Evolutionary conservation across 2,797 vertebrate genomes (phyloP), one percentile per base, ranked within the genome.

Genomic region (Amazona finschi): DNA sequence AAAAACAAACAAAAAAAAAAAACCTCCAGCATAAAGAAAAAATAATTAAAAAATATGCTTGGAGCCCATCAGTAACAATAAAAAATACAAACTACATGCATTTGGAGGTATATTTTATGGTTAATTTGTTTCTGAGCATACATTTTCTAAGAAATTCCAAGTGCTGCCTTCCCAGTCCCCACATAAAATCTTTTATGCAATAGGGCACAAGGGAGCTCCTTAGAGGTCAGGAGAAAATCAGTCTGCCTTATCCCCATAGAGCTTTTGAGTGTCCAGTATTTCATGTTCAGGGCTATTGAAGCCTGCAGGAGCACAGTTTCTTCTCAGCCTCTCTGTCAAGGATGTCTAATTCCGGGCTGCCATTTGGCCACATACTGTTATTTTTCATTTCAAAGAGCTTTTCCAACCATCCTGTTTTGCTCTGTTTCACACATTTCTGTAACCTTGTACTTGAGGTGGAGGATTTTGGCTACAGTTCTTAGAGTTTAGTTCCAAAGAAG

Each of bases 371-470:
- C 62, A 72, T 62, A 46, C 15, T 49, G 30, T 31, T 87, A n/a
- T 41, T 95, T 85, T 86, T 94, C 25, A 60, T 82, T 93, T 74
- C 67, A 36, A 79, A 92, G 49, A 64, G 19, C 46, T 90, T 90
- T 81, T 85, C 64, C 28, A 73, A 1, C 66, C 53, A 31, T 43
- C 28, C 33, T 21, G 12, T 72, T 66, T 71, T 80, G 58, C 46
- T 89, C 64, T 53, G 16, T 62, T 81, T 61, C 47, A 53, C 15
- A 5, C 12, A 1, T 58, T 92, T 73, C 50, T 87, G 66, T 75
- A 70, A 72, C 43, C 25, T 85, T 10, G 17, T 67, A 11, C 43
- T 91, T 84, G 46, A 50, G 46, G 27, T 75, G 53, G 36, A 89
- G 43, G 27, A 66, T 88, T 91, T 87, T 85, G 66, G 28, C 67